Percentiles rank a stretch among this genome's conserved stretches.
phyloP scores from a whole-genome alignment of 2,888 invertebrate genomes.

The Penaeus monodon region DNA sequence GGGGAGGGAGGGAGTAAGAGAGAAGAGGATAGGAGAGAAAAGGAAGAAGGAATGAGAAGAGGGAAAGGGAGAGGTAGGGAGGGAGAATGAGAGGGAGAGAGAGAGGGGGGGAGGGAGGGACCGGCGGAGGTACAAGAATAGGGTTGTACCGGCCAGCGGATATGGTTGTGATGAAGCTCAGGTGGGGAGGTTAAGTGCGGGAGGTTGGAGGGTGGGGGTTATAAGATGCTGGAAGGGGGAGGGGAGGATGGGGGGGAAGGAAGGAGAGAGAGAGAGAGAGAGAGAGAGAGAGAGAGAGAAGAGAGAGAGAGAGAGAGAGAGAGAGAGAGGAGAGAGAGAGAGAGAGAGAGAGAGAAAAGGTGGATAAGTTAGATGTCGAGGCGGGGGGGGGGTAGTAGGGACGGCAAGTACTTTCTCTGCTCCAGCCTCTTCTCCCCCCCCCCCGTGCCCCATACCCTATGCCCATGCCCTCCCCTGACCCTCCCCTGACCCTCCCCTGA shows the following conservation, averaged over 20 bases:
- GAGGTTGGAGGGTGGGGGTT: neutral
- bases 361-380: too few relatives aligned
- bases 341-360: slow-evolving; percentile 1
- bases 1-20: neutral
- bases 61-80: neutral
- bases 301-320: neutral
- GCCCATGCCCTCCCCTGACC: neutral
- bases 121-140: neutral
- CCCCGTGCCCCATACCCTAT: neutral
- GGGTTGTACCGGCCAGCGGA: neutral
- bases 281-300: neutral
- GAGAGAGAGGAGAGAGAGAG: neutral
- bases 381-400: neutral
- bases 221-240: neutral
- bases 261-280: neutral
- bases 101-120: neutral
- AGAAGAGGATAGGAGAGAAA: neutral
- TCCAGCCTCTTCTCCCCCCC: neutral
- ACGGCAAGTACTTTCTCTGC: neutral
- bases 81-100: neutral
- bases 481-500: neutral
- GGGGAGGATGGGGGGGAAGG: neutral
- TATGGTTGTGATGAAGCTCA: neutral
- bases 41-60: neutral
- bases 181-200: neutral